Conservation (phyloP, 1,140 invertebrate genomes). For the Heliothis subflexa region DNA sequence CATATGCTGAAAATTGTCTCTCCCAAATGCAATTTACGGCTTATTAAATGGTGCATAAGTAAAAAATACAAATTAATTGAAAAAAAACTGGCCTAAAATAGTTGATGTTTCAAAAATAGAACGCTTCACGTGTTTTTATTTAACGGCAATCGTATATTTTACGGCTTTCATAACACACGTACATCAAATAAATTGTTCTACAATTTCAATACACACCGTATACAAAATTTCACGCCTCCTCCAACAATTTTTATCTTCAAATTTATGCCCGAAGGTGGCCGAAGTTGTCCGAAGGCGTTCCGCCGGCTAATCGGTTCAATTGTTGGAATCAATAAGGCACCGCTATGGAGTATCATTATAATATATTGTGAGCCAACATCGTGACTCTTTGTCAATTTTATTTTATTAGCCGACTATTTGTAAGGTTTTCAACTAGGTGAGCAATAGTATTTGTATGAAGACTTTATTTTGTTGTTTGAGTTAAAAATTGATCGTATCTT, state of each 20-base stretch:
- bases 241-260: constrained; percentile 6
- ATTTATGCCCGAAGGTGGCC: constrained; percentile 1
- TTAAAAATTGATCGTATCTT: neutral
- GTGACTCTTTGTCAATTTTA: constrained; percentile 52
- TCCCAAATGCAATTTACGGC: too few species aligned
- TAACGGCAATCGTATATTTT: neutral
- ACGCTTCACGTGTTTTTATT: neutral
- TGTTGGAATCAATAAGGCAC: constrained; percentile 70
- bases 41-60: too few species aligned
- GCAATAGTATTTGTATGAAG: neutral
- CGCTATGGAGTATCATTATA: constrained; percentile 59
- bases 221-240: constrained; percentile 35
- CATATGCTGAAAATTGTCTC: neutral
- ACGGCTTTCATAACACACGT: neutral
- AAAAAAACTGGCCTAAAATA: neutral
- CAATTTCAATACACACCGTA: constrained; percentile 20
- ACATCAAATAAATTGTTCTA: constrained; percentile 2
- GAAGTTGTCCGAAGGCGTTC: constrained; percentile 32
- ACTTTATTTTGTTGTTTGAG: neutral
- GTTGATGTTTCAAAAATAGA: neutral
- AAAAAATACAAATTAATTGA: neutral
- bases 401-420: constrained; percentile 53
- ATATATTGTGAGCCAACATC: constrained; percentile 53
- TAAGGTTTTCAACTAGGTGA: constrained; percentile 20
- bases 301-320: constrained; percentile 62